Evolutionary conservation across 2,888 invertebrate species (phyloP), one percentile per base, ranked within the genome.

Genomic region (Hetaerina titia): DNA sequence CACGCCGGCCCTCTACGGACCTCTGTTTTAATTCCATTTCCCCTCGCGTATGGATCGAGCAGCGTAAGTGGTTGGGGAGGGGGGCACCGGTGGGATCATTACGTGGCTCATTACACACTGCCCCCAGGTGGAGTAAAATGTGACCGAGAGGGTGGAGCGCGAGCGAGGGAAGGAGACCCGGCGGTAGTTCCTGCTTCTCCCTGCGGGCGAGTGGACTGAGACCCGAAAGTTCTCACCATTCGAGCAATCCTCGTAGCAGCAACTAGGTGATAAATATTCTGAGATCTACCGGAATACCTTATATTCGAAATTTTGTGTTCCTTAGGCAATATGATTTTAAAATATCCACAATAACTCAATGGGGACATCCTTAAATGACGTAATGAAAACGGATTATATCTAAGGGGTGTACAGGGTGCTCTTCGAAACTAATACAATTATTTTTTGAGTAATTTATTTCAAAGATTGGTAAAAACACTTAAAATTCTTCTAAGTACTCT

Each of bases 41-140:
- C 92, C 31, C 92, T 56, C 22, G 31, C 22, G 19, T 19, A 56
- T 45, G 45, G 13, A 69, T 6, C 69, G 92, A 92, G 69, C 31
- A 56, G 87, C 0, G 45, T 63, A 45, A 57, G 58, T 19, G 22
- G 63, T 4, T 60, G 25, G 31, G 25, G n/a, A 60, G 90, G 63
- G 31, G 45, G 45, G 63, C 31, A 64, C 22, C 13, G 64, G 19
- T 45, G 69, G 45, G 56, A 13, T 74, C 69, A 92, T 92, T 92
- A 69, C n/a, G 69, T 92, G 92, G 69, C 92, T 92, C 92, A 92
- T 92, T 92, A 92, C 92, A 69, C 92, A 56, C 69, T 45, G 69
- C 92, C 13, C n/a, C 92, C 69, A 92, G 69, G 69, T 57, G 92
- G 92, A 92, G n/a, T 92, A 69, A 69, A 69, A 92, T 74, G 22